Evolutionary conservation across 2,888 invertebrate genomes (phyloP), one percentile per base, ranked within the genome.

Genomic region (Slavum lentiscoides): DNA sequence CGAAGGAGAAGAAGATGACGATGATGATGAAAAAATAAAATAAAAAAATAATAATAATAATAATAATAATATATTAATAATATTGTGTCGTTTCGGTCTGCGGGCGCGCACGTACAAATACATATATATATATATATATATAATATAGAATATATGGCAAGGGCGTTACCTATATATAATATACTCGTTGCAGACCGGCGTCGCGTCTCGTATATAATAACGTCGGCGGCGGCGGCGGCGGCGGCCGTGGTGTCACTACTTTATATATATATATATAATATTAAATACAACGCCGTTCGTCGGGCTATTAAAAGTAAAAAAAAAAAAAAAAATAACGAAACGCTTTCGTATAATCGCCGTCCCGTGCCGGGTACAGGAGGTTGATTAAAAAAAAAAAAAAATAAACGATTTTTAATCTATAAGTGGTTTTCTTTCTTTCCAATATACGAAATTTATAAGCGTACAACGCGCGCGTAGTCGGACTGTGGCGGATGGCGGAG

Each of bases 1-100:
- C 30, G 1, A 30, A 30, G 30, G 4, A 55, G 80, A 64, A 2
- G 55, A 53, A 58, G 55, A 53, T 37, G 53, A 62, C 58, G 67
- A 19, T n/a, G n/a, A n/a, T n/a, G 64, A 66, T 39, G 75, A n/a
- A 43, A 58, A 58, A 39, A 67, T n/a, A 58, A 66, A 55, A 66
- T 30, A 30, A 73, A 43, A 30, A 58, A 62, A 21, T n/a, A n/a
- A n/a, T n/a, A n/a, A n/a, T n/a, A 43, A 61, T 72, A 49, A 30
- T 30, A 30, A 30, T 5, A 21, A 49, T 61, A 73, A 49, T 72
- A 80, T 80, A 80, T 80, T 80, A 80, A 72, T 80, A 80, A 80
- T 80, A 80, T 80, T 80, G 66, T 80, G 80, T 80, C 80, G 80
- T 80, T 80, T 80, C 64, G 80, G 80, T 80, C 80, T 72, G 66